These are phyloP conservation scores for Diceros bicornis DNA, from an alignment of 2,797 vertebrate species.

Conservation along the genomic window DNA sequence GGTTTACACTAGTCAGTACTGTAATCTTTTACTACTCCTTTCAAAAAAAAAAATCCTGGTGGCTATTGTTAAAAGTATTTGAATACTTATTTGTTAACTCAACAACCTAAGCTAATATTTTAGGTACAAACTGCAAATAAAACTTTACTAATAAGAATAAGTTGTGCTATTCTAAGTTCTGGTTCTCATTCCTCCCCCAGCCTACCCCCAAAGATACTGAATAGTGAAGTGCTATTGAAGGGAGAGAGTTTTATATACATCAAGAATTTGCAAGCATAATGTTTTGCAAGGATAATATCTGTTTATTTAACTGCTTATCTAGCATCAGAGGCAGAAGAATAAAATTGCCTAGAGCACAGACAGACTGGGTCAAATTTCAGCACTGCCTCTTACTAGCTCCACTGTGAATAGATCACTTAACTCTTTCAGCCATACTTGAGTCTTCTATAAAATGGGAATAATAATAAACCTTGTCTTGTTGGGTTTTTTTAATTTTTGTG, in stretches of 20 bases:
- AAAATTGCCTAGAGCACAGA: not conserved
- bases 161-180: not conserved
- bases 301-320: not conserved
- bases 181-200: not conserved
- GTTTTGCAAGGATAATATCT: not conserved
- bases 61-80: not conserved
- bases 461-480: not conserved
- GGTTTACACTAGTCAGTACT: not conserved
- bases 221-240: not conserved
- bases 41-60: not conserved
- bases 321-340: not conserved
- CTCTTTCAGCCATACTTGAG: not conserved
- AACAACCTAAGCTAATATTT: conserved; percentile 14
- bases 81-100: conserved; percentile 11
- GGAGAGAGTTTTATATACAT: not conserved
- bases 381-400: not conserved
- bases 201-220: not conserved
- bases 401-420: not conserved
- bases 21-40: not conserved
- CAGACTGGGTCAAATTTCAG: not conserved
- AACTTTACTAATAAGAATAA: conserved; percentile 20
- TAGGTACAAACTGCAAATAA: not conserved
- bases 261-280: not conserved
- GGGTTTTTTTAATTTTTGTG: not conserved
- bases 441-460: not conserved